These are phyloP conservation scores for Cryptotis parvus DNA, from an alignment of 2,113 vertebrate genomes.

Conservation along the genomic window DNA sequence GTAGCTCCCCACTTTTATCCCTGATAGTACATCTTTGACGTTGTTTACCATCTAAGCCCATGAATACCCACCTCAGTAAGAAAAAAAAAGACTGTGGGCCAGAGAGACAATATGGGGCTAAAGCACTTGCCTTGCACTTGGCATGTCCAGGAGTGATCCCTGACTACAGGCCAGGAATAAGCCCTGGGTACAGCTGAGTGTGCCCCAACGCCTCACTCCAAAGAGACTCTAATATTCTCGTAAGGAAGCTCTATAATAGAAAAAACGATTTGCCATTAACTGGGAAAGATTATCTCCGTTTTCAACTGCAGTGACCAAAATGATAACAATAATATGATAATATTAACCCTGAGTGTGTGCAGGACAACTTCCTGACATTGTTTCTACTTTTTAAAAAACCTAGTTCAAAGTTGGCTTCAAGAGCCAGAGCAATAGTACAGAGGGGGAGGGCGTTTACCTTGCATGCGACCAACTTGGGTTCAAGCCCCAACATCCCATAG, in stretches of 20 bases:
- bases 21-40: background rate
- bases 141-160: no score
- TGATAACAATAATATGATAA: background rate
- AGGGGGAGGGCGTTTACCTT: no score
- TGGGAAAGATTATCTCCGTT: background rate
- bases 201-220: background rate
- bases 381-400: conserved; percentile 40
- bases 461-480: no score
- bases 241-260: background rate
- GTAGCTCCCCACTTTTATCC: background rate
- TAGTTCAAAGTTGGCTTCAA: conserved; percentile 51
- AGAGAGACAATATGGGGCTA: no score
- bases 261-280: background rate
- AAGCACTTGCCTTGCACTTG: no score
- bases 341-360: background rate
- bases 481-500: no score
- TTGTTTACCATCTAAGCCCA: background rate
- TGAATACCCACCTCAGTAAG: background rate
- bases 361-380: conserved; percentile 19
- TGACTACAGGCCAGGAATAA: background rate
- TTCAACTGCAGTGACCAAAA: background rate
- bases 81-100: background rate
- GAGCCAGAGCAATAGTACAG: no score
- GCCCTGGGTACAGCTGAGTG: background rate
- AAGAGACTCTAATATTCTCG: background rate